Conservation (phyloP, 1,140 invertebrate species). For the Formica exsecta region DNA sequence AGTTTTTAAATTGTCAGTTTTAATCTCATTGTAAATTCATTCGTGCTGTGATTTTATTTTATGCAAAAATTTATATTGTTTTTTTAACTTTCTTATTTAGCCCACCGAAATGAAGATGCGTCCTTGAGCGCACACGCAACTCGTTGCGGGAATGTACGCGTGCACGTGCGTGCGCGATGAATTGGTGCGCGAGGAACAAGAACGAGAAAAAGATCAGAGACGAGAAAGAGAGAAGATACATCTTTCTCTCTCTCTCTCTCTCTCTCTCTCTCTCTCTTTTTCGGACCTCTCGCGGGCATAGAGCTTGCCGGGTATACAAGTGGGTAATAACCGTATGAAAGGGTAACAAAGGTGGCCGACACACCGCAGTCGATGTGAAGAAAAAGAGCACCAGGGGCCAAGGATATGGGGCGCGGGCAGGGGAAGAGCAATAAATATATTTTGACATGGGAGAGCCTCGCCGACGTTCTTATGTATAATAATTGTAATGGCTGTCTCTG, state of each 20-base stretch:
- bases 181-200: background rate
- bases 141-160: conserved; percentile 65
- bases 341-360: conserved; percentile 83
- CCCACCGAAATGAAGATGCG: conserved; percentile 38
- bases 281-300: conserved; percentile 6
- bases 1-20: background rate
- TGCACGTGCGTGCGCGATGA: conserved; percentile 44
- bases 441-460: conserved; percentile 86
- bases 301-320: conserved; percentile 79
- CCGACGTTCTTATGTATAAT: conserved; percentile 80
- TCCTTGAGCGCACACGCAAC: conserved; percentile 39
- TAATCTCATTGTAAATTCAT: background rate
- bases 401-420: conserved; percentile 58
- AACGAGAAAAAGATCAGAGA: conserved; percentile 15
- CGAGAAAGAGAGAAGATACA: background rate
- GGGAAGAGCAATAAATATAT: conserved; percentile 86
- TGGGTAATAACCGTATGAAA: conserved; percentile 86
- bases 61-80: background rate
- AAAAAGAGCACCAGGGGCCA: conserved; percentile 60
- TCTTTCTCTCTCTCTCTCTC: too few relatives aligned
- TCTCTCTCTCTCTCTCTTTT: background rate
- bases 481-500: conserved; percentile 78
- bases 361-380: conserved; percentile 79
- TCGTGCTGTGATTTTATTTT: background rate
- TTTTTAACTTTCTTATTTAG: background rate